Percentiles rank a stretch among this genome's conserved stretches.
Conservation (phyloP, 1,140 invertebrate genomes). For the Achroia grisella region DNA sequence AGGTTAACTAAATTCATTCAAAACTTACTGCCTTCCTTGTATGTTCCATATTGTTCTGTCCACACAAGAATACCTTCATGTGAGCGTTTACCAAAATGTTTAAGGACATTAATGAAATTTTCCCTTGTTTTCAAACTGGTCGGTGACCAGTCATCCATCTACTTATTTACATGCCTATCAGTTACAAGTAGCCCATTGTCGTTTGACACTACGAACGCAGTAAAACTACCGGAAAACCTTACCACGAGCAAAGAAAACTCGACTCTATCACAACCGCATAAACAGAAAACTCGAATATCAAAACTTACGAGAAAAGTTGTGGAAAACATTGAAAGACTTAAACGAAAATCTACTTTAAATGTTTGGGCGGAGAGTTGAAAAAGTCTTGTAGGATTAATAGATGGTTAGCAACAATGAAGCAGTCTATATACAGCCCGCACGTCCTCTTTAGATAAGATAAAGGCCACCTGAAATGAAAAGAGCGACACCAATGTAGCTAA, state of each 20-base stretch:
- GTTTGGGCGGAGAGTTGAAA: conserved; percentile 5
- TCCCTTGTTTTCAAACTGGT: conserved; percentile 27
- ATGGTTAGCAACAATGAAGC: conserved; percentile 48
- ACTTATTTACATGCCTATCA: conserved; percentile 69
- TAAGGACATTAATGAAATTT: neutral
- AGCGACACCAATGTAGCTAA: conserved; percentile 64
- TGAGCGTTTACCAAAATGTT: too few species aligned
- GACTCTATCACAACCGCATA: too few species aligned
- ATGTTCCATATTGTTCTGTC: too few species aligned
- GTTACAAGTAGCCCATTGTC: conserved; percentile 62
- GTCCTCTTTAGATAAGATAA: conserved; percentile 73
- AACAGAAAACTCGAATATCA: too few species aligned
- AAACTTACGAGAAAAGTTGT: too few species aligned
- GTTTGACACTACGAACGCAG: conserved; percentile 35
- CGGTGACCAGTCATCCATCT: conserved; percentile 65
- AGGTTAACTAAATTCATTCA: too few species aligned
- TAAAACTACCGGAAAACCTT: conserved; percentile 49
- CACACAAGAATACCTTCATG: too few species aligned
- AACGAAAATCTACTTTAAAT: conserved; percentile 27
- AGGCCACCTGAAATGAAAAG: conserved; percentile 58
- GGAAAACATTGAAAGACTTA: conserved; percentile 24
- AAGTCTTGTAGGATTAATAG: conserved; percentile 3
- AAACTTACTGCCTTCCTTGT: too few species aligned
- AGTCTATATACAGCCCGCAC: conserved; percentile 62
- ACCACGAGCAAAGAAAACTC: too few species aligned